These are phyloP conservation scores for Eidolon dupreanum DNA, from an alignment of 2,797 vertebrate genomes.

Conservation along the genomic window DNA sequence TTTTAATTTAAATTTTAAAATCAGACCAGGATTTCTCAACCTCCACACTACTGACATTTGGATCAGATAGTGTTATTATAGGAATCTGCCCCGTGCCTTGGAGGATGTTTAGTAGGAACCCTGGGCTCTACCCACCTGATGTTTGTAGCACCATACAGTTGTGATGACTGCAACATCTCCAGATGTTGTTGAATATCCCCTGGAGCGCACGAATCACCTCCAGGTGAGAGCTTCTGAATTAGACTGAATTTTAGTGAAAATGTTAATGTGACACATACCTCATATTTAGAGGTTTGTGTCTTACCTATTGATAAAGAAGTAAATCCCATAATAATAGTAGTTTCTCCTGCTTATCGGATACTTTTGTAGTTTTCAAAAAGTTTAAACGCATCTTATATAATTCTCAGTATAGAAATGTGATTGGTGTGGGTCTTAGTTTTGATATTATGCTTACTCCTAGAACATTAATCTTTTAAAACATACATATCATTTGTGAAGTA, in stretches of 20 bases:
- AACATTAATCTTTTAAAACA: neutral
- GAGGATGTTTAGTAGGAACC: neutral
- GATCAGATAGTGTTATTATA: neutral
- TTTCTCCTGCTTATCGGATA: neutral
- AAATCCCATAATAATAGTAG: neutral
- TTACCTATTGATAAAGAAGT: neutral
- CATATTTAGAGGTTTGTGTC: neutral
- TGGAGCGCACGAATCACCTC: neutral
- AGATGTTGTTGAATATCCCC: neutral
- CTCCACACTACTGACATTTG: neutral
- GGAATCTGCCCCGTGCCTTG: neutral
- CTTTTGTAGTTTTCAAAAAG: neutral
- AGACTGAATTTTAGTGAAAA: neutral
- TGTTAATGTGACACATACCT: neutral
- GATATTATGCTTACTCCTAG: neutral
- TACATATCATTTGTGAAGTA: neutral
- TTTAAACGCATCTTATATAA: constrained; percentile 14
- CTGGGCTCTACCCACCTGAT: neutral
- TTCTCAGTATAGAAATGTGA: neutral
- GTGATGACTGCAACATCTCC: neutral
- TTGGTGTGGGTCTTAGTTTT: neutral
- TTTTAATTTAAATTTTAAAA: neutral
- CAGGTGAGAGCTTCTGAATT: neutral
- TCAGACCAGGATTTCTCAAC: neutral
- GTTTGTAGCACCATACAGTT: neutral